Conservation (phyloP, 1,140 invertebrate genomes). For the Bombus vancouverensis region DNA sequence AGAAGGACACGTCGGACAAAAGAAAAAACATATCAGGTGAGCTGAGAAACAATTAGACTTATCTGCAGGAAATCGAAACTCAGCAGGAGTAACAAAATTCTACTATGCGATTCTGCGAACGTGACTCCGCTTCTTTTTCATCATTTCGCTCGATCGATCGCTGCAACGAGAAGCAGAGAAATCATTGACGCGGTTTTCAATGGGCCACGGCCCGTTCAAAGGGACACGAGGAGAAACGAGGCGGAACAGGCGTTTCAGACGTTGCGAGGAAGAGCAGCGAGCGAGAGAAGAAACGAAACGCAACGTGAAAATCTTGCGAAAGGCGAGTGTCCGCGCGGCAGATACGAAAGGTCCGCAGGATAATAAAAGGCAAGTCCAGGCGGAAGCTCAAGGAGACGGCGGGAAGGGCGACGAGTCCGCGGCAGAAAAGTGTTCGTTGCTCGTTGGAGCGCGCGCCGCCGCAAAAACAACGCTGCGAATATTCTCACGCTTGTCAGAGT, state of each 20-base stretch:
- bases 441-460: background rate
- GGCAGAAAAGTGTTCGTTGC: background rate
- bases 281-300: background rate
- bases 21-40: no score
- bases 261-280: background rate
- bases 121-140: no score
- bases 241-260: no score
- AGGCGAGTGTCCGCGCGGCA: no score
- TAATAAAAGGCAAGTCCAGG: background rate
- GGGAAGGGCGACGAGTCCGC: background rate
- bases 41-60: no score
- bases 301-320: background rate
- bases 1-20: no score
- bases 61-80: no score
- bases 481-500: background rate
- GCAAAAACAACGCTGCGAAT: background rate
- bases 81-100: no score
- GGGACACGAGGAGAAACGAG: no score
- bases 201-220: background rate
- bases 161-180: background rate
- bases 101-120: no score
- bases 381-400: background rate
- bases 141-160: background rate
- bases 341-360: background rate
- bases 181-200: background rate